phyloP scores from a whole-genome alignment of 1,140 invertebrate species.

The Nasonia giraulti region DNA sequence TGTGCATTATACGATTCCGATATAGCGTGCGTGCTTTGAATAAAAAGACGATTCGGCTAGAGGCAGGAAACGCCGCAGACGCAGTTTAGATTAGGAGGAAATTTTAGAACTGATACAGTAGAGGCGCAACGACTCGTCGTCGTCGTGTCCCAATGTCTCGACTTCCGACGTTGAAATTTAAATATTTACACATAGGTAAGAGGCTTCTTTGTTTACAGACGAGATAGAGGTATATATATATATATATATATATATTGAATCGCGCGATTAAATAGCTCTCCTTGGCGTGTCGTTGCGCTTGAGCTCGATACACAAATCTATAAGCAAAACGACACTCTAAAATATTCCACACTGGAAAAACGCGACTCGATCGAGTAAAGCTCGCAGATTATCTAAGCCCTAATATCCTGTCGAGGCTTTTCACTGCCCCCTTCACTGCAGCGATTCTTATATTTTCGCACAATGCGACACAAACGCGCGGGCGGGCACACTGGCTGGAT shows the following conservation, averaged over 20 bases:
- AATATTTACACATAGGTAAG: conserved; percentile 43
- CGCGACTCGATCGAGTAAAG: not conserved
- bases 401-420: not conserved
- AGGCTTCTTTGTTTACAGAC: not conserved
- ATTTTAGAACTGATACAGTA: conserved; percentile 57
- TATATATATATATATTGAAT: not conserved
- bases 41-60: conserved; percentile 34
- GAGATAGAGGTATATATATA: not conserved
- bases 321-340: not conserved
- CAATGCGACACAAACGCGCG: not conserved
- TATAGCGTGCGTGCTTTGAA: not conserved
- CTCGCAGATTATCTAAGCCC: not conserved
- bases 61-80: conserved; percentile 58
- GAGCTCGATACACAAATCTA: too few relatives aligned
- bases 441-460: not conserved
- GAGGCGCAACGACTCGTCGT: not conserved
- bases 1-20: not conserved
- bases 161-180: conserved; percentile 43
- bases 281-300: not conserved
- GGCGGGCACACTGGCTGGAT: not conserved
- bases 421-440: not conserved
- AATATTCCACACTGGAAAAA: not conserved
- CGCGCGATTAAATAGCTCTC: not conserved
- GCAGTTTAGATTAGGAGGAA: conserved; percentile 55
- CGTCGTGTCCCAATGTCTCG: conserved; percentile 24